Base-by-base conservation (phyloP, 2,113 vertebrate genomes). In the Xenus cinereus region DNA sequence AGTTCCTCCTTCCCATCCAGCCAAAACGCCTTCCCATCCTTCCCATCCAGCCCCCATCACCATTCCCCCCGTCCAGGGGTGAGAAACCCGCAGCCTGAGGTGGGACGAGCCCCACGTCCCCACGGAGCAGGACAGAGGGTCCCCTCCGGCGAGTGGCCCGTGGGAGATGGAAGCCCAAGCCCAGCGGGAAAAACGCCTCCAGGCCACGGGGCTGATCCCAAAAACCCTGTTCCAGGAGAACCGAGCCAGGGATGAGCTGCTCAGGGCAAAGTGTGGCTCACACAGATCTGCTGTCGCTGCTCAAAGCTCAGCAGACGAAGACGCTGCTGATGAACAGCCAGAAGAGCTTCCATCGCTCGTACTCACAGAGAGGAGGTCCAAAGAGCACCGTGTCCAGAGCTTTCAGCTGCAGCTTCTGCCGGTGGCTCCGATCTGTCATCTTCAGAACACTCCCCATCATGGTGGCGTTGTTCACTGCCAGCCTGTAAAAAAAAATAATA, bases 371-470 rank as follows among this genome's bases (percentile, higher is more conserved):
- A 2, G 99, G 99, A 6, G 99, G 98, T 73, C 99, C 99, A 5
- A 99, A 99, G 32, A 99, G 98, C 35, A 99, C 99, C 0, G 99
- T 99, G 96, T 99, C 99, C 97, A 99, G 90, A 7, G 99, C 97
- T 43, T 99, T 99, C 60, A 99, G 98, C 96, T 99, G 99, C 93
- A 99, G 97, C 97, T 99, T 99, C 97, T 99, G 99, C 73, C 99
- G 95, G 79, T 99, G 99, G 98, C 99, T 99, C 53, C 99, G 98
- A 91, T 99, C 99, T 50, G 99, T 98, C 97, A 99, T 99, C 84
- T 99, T 99, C 93, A 99, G 98, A 41, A 99, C 98, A 0, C 98
- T 98, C 18, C 98, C 98, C 11, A 99, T 99, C 98, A 99, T 98
- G 48, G 99, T 99, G 48, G 96, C 97, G 2, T 99, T 99, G 98